Evolutionary conservation across 2,797 vertebrate genomes (phyloP), one percentile per base, ranked within the genome.

Genomic region (Apodemus agrarius): DNA sequence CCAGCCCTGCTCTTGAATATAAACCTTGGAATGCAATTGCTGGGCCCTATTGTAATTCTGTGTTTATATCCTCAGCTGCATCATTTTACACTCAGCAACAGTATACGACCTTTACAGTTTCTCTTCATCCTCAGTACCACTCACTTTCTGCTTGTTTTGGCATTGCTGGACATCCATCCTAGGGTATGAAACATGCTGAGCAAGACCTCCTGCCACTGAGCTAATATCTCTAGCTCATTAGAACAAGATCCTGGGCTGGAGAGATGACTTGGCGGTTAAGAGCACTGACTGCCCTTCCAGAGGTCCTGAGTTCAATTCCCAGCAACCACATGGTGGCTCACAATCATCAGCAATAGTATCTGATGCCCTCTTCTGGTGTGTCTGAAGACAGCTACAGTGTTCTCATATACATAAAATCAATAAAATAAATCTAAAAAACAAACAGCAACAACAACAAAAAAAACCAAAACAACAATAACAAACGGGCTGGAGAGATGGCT

Each of bases 71-170:
- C 72, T 65, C 46, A 96, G 65, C 74, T 81, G 63, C 0, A 8
- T 43, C 69, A 93, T 54, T 90, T 92, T 93, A 93, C 22, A 93
- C 54, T 93, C 46, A 75, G 12, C 46, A 75, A 40, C 46, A 93
- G 46, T 7, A 7, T 37, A 49, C 17, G 43, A 67, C 22, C n/a
- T 85, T 84, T 69, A 49, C 31, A 89, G 52, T 43, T 75, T 79
- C 22, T 87, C 49, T 3, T 83, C 16, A 94, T 43, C 67, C 21
- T 94, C 29, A 0, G 3, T 19, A 74, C 52, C 17, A 84, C 14
- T n/a, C 40, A 10, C 43, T 91, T 83, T 76, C 43, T 75, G 31
- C 65, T 63, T 24, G 26, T n/a, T 84, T 80, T 80, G 17, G 34
- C 6, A 69, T 21, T 69, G 29, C 63, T 93, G 52, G 74, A 61